Conservation (phyloP, 2,113 vertebrate genomes). For the Clarias macrocephalus region DNA sequence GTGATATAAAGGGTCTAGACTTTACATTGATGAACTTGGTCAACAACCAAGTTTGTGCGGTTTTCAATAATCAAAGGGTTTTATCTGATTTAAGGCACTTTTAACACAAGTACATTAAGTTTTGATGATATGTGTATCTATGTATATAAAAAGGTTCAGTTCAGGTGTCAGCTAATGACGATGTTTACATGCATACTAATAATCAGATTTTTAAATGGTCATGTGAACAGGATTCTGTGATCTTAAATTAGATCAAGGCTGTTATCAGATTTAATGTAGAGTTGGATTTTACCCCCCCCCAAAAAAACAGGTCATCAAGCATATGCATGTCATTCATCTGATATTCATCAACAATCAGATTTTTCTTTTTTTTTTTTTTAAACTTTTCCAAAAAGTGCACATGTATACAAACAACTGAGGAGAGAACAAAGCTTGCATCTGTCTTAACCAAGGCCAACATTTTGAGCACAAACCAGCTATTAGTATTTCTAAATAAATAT, state of each 20-base stretch:
- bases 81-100: not conserved
- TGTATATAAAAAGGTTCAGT: not conserved
- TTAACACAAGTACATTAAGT: not conserved
- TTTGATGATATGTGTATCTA: not conserved
- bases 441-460: not conserved
- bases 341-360: not conserved
- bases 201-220: not conserved
- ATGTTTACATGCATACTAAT: not conserved
- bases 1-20: conserved; percentile 40
- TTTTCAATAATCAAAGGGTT: not conserved
- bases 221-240: not conserved
- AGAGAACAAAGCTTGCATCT: not conserved
- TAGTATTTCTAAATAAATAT: not conserved
- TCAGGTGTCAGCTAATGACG: not conserved
- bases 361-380: not conserved
- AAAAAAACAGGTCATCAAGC: not conserved
- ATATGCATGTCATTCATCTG: not conserved
- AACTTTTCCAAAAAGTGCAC: not conserved
- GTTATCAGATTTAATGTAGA: not conserved
- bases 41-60: not conserved
- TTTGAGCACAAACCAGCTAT: not conserved
- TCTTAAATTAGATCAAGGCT: not conserved
- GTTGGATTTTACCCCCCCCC: not conserved
- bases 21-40: not conserved
- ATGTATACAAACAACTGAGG: not conserved